Evolutionary conservation across 92 coral and sea anemone species (phyloP), one percentile per base, ranked within the genome.

Genomic region (Porites rus): DNA sequence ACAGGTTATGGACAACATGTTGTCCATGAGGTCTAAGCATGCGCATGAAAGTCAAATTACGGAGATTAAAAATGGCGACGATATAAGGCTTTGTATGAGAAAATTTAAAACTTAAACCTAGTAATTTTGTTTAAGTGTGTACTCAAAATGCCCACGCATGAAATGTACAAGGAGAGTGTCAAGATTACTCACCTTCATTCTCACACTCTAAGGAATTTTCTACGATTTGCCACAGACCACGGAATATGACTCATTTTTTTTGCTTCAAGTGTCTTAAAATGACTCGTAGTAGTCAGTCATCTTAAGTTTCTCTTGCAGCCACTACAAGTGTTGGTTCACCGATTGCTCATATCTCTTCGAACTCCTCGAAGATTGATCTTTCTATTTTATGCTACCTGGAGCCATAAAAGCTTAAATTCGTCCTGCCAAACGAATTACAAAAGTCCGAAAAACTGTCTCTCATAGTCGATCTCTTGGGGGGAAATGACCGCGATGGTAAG

Each of bases 91-190:
- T 78, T 78, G 60, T 78, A 43, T 78, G 72, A 60, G 72, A 78
- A 69, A 69, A 69, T 69, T 69, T 69, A 72, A 72, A 72, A 72
- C 25, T 28, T 20, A 17, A 56, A 61, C 54, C 28, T 18, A 77
- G 81, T 62, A 77, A 77, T 61, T 60, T 10, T 77, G 24, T 28
- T n/a, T 4, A 76, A 54, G 80, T 3, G 66, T 75, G 43, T 56
- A 76, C 60, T 77, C 53, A 61, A 77, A 77, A 77, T 77, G 82
- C 60, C 82, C 82, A 61, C 60, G 82, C 56, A 69, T 62, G 82
- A 77, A 77, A 77, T 77, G 82, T 77, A 77, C 28, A 10, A 10
- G 53, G 64, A 78, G 82, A 78, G 56, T 31, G 72, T 64, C 72
- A 65, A 78, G 82, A 78, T 78, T 16, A 64, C 18, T 63, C 82